Conservation (phyloP, 1,140 invertebrate species). For the Pachypsylla venusta region DNA sequence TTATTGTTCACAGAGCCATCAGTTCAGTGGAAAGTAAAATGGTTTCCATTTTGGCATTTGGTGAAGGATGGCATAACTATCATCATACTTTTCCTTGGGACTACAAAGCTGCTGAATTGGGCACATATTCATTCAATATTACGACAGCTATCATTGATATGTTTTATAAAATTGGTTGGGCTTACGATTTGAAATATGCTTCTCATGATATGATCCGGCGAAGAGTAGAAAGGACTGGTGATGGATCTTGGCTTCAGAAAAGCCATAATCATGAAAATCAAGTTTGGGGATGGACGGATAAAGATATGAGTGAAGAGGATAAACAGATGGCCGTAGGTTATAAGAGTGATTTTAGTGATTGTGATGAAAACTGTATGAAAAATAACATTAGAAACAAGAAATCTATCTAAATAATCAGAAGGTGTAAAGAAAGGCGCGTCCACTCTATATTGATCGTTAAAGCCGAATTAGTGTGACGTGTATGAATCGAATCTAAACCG, state of each 20-base stretch:
- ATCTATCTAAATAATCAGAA: too few relatives aligned
- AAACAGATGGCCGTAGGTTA: constrained; percentile 38
- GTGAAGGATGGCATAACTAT: constrained; percentile 81
- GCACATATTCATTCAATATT: constrained; percentile 34
- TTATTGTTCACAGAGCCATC: constrained; percentile 37
- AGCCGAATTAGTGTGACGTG: too few relatives aligned
- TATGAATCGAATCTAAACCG: too few relatives aligned
- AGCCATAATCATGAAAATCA: constrained; percentile 31
- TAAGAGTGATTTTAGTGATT: too few relatives aligned
- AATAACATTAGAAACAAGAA: too few relatives aligned
- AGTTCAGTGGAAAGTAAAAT: constrained; percentile 39
- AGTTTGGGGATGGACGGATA: constrained; percentile 52
- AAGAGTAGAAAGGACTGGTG: constrained; percentile 42
- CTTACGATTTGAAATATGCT: constrained; percentile 43
- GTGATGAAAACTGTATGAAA: too few relatives aligned
- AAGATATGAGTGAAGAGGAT: constrained; percentile 53
- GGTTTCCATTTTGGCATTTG: constrained; percentile 29
- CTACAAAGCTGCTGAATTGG: constrained; percentile 48
- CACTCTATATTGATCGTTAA: too few relatives aligned
- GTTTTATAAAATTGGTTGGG: constrained; percentile 42
- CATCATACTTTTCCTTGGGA: constrained; percentile 85
- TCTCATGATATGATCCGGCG: constrained; percentile 37
- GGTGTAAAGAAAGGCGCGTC: too few relatives aligned
- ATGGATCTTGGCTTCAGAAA: constrained; percentile 32
- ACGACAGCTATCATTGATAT: constrained; percentile 36